Evolutionary conservation across 2,113 vertebrate species (phyloP), one percentile per base, ranked within the genome.

Genomic region (Archilochus colubris): DNA sequence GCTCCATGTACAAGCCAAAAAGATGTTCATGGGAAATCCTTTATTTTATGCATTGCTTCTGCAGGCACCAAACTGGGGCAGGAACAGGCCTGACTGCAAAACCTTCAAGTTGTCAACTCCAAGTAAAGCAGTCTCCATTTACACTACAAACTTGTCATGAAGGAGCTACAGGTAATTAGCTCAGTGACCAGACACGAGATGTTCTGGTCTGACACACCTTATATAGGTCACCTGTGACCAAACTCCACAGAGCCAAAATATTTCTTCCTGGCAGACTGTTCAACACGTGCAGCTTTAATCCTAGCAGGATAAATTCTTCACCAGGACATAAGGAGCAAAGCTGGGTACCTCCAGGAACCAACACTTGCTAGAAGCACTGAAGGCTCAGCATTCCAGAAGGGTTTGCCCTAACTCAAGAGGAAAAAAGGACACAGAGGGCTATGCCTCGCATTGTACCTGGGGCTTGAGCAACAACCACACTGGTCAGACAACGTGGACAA

Each of bases 161-260:
- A 84, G 84, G 62, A 92, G 55, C 85, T 50, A 67, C 27, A 48
- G 40, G 48, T 69, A 76, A 51, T 78, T 54, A 93, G 36, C 74
- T 79, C 77, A 17, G 74, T 2, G 50, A 73, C 48, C 38, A 78
- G 77, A 76, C 4, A 5, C 19, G 31, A 64, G 70, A 73, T 53
- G 40, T 68, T 80, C 88, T 83, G 66, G 70, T 78, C 84, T 68
- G 70, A 91, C 81, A 85, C 66, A 74, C 59, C 72, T 86, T 89
- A 76, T 91, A 22, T 46, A 79, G 92, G 84, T 72, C 89, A 78
- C 53, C 55, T 73, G 66, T 28, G 77, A 84, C 40, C 64, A 58
- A 75, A 88, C 40, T 85, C 74, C 63, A 40, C 61, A 19, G 28
- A 77, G 25, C 21, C 15, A 31, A 55, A 84, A 66, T 46, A 73